Conservation (phyloP, 2,113 vertebrate genomes). For the Oplegnathus fasciatus region DNA sequence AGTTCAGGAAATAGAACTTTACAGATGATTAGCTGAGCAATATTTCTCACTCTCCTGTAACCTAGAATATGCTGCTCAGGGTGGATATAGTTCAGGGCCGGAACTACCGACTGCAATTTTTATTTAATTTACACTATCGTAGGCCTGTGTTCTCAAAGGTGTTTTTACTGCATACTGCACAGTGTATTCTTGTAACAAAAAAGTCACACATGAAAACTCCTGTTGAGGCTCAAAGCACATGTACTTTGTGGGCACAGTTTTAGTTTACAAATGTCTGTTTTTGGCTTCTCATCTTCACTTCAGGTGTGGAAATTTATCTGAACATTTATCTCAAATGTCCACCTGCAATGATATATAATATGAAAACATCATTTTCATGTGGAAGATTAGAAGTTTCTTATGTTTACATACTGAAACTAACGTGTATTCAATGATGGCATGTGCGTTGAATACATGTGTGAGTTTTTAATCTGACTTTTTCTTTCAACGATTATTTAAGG, state of each 20-base stretch:
- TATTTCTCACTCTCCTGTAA: conserved; percentile 1
- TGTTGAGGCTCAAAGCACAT: background rate
- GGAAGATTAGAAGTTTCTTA: background rate
- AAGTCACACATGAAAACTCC: background rate
- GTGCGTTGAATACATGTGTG: background rate
- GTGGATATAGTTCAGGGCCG: background rate
- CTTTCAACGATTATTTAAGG: too few relatives aligned
- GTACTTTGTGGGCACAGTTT: background rate
- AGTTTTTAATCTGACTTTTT: background rate
- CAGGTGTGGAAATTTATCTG: background rate
- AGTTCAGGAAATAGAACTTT: conserved; percentile 32
- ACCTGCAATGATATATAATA: background rate
- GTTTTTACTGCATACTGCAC: background rate
- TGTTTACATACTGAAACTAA: background rate
- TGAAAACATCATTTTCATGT: background rate
- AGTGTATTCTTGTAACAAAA: background rate
- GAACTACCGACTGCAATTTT: background rate
- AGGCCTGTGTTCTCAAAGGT: background rate
- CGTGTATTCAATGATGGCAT: background rate
- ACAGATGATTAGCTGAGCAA: conserved; percentile 43
- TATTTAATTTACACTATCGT: background rate
- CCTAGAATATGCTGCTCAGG: background rate
- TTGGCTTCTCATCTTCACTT: background rate
- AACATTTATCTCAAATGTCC: background rate
- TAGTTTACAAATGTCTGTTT: background rate